Percentiles rank a stretch among this genome's conserved stretches.
Conservation (phyloP, 2,888 invertebrate genomes). For the Drosophila infuscata region DNA sequence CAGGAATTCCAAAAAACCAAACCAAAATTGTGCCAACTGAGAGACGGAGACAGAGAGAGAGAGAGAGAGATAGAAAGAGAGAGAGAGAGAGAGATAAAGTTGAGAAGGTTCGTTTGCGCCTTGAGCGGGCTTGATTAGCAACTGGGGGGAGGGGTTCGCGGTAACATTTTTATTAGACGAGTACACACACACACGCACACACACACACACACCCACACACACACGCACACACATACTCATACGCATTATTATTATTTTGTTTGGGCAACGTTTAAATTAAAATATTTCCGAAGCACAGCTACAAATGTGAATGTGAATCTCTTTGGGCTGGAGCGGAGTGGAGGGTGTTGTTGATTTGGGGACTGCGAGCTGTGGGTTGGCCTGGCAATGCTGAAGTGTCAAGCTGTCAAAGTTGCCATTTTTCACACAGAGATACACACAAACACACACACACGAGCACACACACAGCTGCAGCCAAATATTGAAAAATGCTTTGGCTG, state of each 20-base stretch:
- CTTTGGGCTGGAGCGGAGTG: constrained; percentile 7
- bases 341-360: constrained; percentile 12
- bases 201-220: background rate
- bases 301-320: constrained; percentile 42
- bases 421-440: constrained; percentile 62
- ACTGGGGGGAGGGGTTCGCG: background rate
- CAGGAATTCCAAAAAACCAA: constrained; percentile 17
- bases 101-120: background rate
- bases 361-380: constrained; percentile 18
- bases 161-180: constrained; percentile 63
- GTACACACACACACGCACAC: constrained; percentile 9
- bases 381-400: constrained; percentile 63
- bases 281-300: constrained; percentile 57
- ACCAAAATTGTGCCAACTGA: constrained; percentile 40
- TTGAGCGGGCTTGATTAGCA: background rate
- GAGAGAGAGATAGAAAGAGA: background rate
- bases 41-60: background rate
- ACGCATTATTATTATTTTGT: constrained; percentile 35
- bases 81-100: background rate
- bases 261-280: constrained; percentile 64
- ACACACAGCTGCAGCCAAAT: constrained; percentile 59
- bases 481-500: constrained; percentile 75
- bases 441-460: constrained; percentile 3
- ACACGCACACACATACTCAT: background rate
- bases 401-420: constrained; percentile 81